Evolutionary conservation across 1,140 invertebrate species (phyloP), one percentile per base, ranked within the genome.

Genomic region (Caenorhabditis inopinata): DNA sequence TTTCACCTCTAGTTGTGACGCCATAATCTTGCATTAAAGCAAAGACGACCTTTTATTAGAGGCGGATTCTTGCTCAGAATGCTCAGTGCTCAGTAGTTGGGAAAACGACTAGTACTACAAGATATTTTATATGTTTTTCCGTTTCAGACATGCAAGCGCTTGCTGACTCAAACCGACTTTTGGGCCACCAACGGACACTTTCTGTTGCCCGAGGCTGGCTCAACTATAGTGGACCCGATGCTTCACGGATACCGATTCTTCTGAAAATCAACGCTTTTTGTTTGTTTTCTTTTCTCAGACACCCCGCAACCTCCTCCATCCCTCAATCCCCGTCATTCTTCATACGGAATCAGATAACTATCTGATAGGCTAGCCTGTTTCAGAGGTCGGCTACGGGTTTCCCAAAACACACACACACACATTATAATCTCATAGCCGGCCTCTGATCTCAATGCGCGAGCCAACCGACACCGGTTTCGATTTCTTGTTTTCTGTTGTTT

Each of bases 221-320:
- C 82, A 32, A 87, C 86, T 0, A 79, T 83, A 5, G 82, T 88
- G 23, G 86, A 87, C 38, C 86, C 86, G 32, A 86, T 87, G 84
- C 68, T 85, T 21, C 85, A 85, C 58, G 84, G 84, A 58, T 81
- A 82, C 27, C 82, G 83, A 58, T 84, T 84, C 35, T 73, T 84
- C 58, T 84, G 68, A 84, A 25, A 18, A 5, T n/a, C 45, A 5
- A 45, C 49, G 4, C 11, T 38, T 68, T 68, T 25, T 27, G 9
- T 25, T 11, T 53, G 49, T 6, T 25, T 32, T 5, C 12, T 32
- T 58, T 16, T 32, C 38, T 42, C 5, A 42, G 14, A 42, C 38
- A 14, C 6, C 38, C 38, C 38, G 38, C 38, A 42, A 42, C 5
- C 38, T 7, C 14, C 38, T 42, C n/a, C n/a, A n/a, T 25, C 21